Conservation (phyloP, 37 sponge, comb jelly and placozoan genomes). For the Chondrilla cf. caribensis region DNA sequence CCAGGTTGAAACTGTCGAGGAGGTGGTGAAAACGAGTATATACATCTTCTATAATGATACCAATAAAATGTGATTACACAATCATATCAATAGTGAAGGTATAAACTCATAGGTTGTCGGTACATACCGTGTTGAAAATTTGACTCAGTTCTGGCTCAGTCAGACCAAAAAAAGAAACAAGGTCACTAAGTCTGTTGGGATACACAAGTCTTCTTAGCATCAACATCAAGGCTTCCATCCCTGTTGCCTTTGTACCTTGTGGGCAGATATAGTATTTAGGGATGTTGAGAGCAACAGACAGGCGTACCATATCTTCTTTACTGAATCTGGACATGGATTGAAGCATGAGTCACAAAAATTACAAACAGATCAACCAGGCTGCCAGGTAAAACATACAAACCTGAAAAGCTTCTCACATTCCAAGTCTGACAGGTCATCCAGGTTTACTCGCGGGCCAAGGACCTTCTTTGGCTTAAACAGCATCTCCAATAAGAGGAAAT, state of each 20-base stretch:
- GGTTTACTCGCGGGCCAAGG: too few species aligned
- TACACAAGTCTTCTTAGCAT: neutral
- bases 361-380: too few species aligned
- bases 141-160: neutral
- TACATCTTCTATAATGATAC: neutral
- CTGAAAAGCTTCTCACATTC: too few species aligned
- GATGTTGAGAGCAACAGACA: neutral
- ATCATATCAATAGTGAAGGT: too few species aligned
- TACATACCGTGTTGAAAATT: neutral
- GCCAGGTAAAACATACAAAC: too few species aligned
- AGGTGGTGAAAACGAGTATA: neutral
- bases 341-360: too few species aligned
- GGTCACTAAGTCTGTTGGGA: neutral
- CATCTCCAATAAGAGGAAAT: neutral
- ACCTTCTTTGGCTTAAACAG: too few species aligned
- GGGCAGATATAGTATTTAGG: neutral
- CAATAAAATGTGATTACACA: neutral
- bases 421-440: too few species aligned
- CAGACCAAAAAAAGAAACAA: neutral
- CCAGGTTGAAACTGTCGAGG: neutral
- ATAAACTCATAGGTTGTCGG: too few species aligned
- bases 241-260: neutral
- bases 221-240: conserved; percentile 6
- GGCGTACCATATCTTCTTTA: neutral
- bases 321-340: too few species aligned